A percentile compares a stretch with the other conserved stretches of the same genome.
phyloP scores from a whole-genome alignment of 2,888 invertebrate genomes.

The Hemithea aestivaria region DNA sequence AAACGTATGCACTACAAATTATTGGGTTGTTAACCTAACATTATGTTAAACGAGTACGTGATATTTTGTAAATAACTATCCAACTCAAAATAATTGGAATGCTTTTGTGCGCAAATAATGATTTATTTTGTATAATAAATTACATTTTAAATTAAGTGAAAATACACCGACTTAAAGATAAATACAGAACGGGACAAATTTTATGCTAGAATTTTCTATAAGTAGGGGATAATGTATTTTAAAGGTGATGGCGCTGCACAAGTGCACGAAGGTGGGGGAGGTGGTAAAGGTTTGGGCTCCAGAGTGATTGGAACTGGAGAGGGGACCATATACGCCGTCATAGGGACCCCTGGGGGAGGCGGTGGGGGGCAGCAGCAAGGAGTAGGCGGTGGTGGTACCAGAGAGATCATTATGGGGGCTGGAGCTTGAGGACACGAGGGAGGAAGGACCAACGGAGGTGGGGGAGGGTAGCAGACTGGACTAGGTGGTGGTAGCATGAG shows the following conservation, averaged over 20 bases:
- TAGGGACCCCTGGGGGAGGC: conserved; percentile 49
- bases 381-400: conserved; percentile 46
- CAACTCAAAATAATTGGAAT: conserved; percentile 8
- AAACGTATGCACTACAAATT: conserved; percentile 23
- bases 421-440: conserved; percentile 24
- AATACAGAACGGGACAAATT: not conserved
- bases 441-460: conserved; percentile 26
- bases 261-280: conserved; percentile 24
- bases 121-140: conserved; percentile 12
- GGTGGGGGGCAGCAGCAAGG: conserved; percentile 37
- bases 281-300: conserved; percentile 56
- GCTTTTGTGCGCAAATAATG: conserved; percentile 1
- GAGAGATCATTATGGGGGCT: conserved; percentile 47
- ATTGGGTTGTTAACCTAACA: conserved; percentile 21
- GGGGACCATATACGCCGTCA: conserved; percentile 62
- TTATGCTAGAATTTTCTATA: not conserved
- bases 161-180: no score
- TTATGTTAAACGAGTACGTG: conserved; percentile 3
- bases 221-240: conserved; percentile 2
- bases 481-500: conserved; percentile 54
- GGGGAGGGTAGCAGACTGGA: conserved; percentile 27
- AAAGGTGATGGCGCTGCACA: conserved; percentile 16
- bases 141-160: conserved; percentile 2
- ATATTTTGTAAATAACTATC: conserved; percentile 12
- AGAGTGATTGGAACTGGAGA: conserved; percentile 59